Conservation (phyloP, 30 jellyfish, hydroid and myxozoan species). For the Aurelia sp. region DNA sequence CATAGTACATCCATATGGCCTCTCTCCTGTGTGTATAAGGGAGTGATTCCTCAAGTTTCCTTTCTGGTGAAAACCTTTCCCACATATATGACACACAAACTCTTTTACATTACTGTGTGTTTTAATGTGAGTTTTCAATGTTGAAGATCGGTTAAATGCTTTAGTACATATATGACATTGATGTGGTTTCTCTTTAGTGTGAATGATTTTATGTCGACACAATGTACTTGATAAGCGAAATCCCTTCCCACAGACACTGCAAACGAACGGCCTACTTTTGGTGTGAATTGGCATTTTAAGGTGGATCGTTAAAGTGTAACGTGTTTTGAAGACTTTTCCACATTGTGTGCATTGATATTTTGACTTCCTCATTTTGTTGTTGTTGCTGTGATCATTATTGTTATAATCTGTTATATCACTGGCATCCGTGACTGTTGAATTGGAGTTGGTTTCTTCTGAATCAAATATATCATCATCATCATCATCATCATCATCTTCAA, state of each 20-base stretch:
- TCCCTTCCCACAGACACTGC: conserved; percentile 96
- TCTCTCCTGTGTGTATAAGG: conserved; percentile 97
- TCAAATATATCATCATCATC: conserved; percentile 44
- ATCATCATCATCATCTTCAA: conserved; percentile 24
- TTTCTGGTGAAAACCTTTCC: conserved; percentile 99
- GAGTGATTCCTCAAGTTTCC: conserved; percentile 95
- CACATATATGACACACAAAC: conserved; percentile 90
- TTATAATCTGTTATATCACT: conserved; percentile 32
- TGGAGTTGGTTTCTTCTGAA: conserved; percentile 67
- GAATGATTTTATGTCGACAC: conserved; percentile 98
- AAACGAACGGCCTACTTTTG: conserved; percentile 90
- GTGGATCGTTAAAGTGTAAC: conserved; percentile 86
- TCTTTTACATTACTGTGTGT: conserved; percentile 95
- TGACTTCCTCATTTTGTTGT: conserved; percentile 29
- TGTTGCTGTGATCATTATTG: conserved; percentile 53
- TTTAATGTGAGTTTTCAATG: conserved; percentile 92
- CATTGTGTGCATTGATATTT: conserved; percentile 84
- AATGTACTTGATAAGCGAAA: conserved; percentile 97
- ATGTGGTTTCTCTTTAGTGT: conserved; percentile 97
- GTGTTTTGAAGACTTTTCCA: conserved; percentile 79
- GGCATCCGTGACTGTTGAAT: conserved; percentile 26
- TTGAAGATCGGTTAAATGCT: conserved; percentile 97
- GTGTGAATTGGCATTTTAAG: conserved; percentile 86
- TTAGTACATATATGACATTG: conserved; percentile 89
- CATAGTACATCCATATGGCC: conserved; percentile 84